phyloP scores from a whole-genome alignment of 2,888 invertebrate species.

The Sphinx pinastri region DNA sequence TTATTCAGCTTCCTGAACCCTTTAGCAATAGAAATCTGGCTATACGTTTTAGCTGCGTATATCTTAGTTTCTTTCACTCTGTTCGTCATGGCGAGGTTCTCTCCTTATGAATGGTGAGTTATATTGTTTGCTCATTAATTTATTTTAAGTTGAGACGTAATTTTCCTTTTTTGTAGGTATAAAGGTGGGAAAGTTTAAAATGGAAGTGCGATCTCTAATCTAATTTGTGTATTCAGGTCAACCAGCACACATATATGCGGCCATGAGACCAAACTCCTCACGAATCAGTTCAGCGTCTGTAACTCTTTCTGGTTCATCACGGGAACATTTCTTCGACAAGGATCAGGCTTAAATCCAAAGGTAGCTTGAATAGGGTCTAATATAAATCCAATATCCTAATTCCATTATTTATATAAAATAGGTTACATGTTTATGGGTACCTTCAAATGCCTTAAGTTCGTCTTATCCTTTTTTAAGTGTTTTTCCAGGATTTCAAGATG shows the following conservation, averaged over 20 bases:
- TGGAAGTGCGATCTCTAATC: background rate
- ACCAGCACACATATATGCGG: conserved; percentile 90
- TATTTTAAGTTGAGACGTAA: background rate
- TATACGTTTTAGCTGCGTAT: conserved; percentile 97
- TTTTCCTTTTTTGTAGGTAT: background rate
- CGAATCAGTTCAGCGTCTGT: conserved; percentile 98
- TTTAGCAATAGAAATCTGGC: conserved; percentile 97
- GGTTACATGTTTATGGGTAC: too few relatives aligned
- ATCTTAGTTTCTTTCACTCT: conserved; percentile 96
- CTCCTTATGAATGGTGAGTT: conserved; percentile 95
- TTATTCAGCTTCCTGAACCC: conserved; percentile 98
- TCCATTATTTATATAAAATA: too few relatives aligned
- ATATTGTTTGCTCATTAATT: background rate
- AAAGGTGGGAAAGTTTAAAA: background rate
- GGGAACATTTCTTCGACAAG: conserved; percentile 97
- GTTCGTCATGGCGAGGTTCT: conserved; percentile 98
- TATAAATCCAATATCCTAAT: too few relatives aligned
- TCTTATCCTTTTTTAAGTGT: too few relatives aligned
- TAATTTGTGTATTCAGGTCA: conserved; percentile 55
- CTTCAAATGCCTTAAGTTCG: too few relatives aligned
- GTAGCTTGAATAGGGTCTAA: conserved; percentile 76
- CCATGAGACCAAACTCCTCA: conserved; percentile 92
- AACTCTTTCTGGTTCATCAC: conserved; percentile 99
- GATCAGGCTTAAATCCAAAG: conserved; percentile 96
- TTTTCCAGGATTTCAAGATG: too few relatives aligned